Conservation (phyloP, 30 jellyfish, hydroid and myxozoan species). For the Aurelia aurita region DNA sequence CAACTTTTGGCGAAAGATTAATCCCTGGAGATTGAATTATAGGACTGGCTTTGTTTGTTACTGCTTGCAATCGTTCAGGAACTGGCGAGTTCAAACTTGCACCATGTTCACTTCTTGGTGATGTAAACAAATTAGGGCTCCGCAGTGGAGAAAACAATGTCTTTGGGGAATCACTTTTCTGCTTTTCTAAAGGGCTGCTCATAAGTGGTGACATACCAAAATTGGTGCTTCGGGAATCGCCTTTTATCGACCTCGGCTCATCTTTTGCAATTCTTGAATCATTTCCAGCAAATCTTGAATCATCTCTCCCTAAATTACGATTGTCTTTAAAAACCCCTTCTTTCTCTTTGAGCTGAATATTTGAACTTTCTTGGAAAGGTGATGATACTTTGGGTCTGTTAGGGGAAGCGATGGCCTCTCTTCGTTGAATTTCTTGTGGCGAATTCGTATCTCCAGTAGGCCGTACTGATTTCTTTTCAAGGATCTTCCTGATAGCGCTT, state of each 20-base stretch:
- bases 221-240: not conserved
- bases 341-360: not conserved
- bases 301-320: not conserved
- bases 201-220: not conserved
- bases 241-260: not conserved
- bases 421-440: not conserved
- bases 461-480: not conserved
- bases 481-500: not conserved
- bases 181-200: not conserved
- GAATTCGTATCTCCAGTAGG: not conserved
- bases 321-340: conserved; percentile 1
- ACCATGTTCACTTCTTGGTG: conserved; percentile 18
- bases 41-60: conserved; percentile 9
- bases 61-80: not conserved
- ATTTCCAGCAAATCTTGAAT: not conserved
- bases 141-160: not conserved
- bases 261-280: not conserved
- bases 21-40: conserved; percentile 4
- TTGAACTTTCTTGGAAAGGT: conserved; percentile 18
- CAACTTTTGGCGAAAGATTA: conserved; percentile 14
- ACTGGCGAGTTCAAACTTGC: conserved; percentile 4
- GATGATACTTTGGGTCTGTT: conserved; percentile 30
- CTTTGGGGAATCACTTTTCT: not conserved
- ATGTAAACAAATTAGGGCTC: conserved; percentile 1
- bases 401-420: conserved; percentile 17